A percentile compares a stretch with the other conserved stretches of the same genome.
Conservation (phyloP, 1,140 invertebrate species). For the Cepaea nemoralis region DNA sequence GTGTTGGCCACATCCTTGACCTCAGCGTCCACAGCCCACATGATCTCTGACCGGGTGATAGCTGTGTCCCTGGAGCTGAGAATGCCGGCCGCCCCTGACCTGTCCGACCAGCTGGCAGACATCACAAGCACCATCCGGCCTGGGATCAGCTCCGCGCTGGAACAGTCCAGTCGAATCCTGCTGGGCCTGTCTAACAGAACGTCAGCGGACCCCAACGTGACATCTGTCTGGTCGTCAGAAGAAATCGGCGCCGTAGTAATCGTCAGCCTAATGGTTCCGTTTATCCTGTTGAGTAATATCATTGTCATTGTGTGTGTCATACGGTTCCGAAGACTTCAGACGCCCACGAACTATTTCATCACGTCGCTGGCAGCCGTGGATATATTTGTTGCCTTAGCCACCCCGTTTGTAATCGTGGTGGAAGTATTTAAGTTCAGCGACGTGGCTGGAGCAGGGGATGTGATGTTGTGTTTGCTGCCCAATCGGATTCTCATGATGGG, state of each 20-base stretch:
- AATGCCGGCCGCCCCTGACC: neutral
- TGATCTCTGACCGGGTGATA: neutral
- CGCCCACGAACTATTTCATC: slow-evolving; percentile 94
- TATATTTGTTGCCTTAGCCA: slow-evolving; percentile 85
- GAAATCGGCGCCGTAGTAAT: slow-evolving; percentile 50
- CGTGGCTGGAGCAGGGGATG: slow-evolving; percentile 25
- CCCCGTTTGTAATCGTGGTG: slow-evolving; percentile 51
- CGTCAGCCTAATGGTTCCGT: slow-evolving; percentile 79
- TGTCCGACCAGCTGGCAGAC: neutral
- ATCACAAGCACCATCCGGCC: neutral
- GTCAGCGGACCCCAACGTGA: too few species aligned
- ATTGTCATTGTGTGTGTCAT: slow-evolving; percentile 72
- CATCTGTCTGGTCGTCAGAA: slow-evolving; percentile 39
- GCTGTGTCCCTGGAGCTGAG: neutral
- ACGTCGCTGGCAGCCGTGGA: slow-evolving; percentile 89
- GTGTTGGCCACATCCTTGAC: too few species aligned
- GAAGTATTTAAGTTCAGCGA: slow-evolving; percentile 39
- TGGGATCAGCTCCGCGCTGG: neutral
- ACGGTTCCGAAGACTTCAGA: slow-evolving; percentile 80
- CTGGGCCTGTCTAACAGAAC: too few species aligned
- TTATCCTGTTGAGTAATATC: slow-evolving; percentile 83
- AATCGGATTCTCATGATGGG: slow-evolving; percentile 77
- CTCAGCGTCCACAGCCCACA: neutral
- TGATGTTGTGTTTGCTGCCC: slow-evolving; percentile 75
- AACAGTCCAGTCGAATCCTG: neutral